Conservation (phyloP, 1,140 invertebrate genomes). For the Choristoneura fumiferana region DNA sequence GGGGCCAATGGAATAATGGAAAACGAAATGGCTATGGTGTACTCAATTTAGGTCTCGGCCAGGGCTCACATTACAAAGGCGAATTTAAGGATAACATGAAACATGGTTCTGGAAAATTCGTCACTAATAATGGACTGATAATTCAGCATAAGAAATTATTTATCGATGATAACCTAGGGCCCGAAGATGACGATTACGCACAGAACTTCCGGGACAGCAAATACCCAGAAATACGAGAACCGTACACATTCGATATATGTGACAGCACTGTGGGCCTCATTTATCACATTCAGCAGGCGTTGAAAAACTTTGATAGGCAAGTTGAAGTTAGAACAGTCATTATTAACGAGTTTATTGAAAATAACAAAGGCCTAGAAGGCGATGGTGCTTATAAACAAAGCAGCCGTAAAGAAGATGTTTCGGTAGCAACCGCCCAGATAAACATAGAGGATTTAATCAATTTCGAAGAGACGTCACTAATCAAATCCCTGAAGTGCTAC, state of each 20-base stretch:
- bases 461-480: slow-evolving; percentile 64
- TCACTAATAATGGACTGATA: slow-evolving; percentile 78
- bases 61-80: slow-evolving; percentile 77
- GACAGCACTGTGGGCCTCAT: slow-evolving; percentile 47
- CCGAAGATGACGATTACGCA: slow-evolving; percentile 28
- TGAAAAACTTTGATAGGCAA: slow-evolving; percentile 57
- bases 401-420: slow-evolving; percentile 27
- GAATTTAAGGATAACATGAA: slow-evolving; percentile 79
- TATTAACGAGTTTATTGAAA: slow-evolving; percentile 53
- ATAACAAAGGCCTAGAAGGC: slow-evolving; percentile 39
- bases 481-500: slow-evolving; percentile 66
- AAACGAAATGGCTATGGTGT: slow-evolving; percentile 75
- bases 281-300: slow-evolving; percentile 58
- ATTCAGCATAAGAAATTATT: slow-evolving; percentile 74
- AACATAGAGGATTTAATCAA: slow-evolving; percentile 48
- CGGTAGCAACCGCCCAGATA: slow-evolving; percentile 20
- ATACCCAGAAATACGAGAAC: slow-evolving; percentile 33
- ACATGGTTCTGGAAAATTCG: slow-evolving; percentile 76
- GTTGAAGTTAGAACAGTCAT: slow-evolving; percentile 41
- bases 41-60: slow-evolving; percentile 73
- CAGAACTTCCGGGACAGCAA: slow-evolving; percentile 26
- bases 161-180: slow-evolving; percentile 67
- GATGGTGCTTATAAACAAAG: not conserved
- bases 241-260: slow-evolving; percentile 55
- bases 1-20: slow-evolving; percentile 78